Percentiles rank a stretch among this genome's conserved stretches.
Conservation (phyloP, 2,888 invertebrate genomes). For the Lycia hirtaria region DNA sequence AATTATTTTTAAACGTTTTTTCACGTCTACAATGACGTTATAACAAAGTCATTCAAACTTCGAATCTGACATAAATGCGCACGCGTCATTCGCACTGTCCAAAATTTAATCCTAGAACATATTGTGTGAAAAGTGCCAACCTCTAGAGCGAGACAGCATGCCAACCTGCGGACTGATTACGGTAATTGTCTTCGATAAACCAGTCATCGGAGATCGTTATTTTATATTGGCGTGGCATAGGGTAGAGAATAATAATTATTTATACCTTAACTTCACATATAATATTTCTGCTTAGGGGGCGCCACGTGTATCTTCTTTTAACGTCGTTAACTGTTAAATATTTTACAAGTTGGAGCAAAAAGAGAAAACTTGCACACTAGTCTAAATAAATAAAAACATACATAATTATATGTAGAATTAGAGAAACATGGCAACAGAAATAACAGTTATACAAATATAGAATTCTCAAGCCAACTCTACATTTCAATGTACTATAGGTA, state of each 20-base stretch:
- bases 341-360: no score
- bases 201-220: neutral
- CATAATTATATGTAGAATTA: no score
- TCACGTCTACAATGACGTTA: conserved; percentile 39
- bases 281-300: no score
- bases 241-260: no score
- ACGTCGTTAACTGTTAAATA: no score
- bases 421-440: no score
- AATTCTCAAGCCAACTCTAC: neutral
- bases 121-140: conserved; percentile 1
- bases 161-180: neutral
- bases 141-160: conserved; percentile 8
- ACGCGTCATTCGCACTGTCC: conserved; percentile 8
- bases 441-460: no score
- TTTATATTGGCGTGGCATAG: neutral
- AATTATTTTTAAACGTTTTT: conserved; percentile 25
- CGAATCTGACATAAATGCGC: conserved; percentile 34
- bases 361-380: no score
- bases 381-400: no score
- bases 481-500: neutral
- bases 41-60: conserved; percentile 40
- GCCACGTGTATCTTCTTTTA: no score
- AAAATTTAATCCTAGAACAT: conserved; percentile 7
- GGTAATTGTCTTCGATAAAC: neutral
- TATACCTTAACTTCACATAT: no score